phyloP scores from a whole-genome alignment of 30 jellyfish, hydroid and myxozoan genomes.

The Pelagia noctiluca region DNA sequence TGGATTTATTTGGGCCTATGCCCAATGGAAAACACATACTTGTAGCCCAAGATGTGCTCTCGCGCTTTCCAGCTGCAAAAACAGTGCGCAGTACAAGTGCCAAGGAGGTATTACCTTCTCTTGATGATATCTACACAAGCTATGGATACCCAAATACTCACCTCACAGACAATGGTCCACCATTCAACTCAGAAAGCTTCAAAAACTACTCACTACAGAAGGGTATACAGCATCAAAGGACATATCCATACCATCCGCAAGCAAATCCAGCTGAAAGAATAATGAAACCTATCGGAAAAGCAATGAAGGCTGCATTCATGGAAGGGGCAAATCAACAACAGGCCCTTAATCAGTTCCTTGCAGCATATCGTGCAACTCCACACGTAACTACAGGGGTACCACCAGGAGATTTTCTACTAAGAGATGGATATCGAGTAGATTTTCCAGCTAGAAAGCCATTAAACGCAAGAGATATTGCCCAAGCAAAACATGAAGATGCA shows the following conservation, averaged over 20 bases:
- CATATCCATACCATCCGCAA: conserved; percentile 47
- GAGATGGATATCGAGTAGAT: conserved; percentile 45
- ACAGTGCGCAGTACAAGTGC: conserved; percentile 54
- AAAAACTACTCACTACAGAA: neutral
- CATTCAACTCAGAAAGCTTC: conserved; percentile 26
- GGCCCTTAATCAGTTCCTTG: conserved; percentile 26
- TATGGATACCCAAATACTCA: conserved; percentile 57
- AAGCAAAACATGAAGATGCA: neutral
- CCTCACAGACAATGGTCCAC: conserved; percentile 69
- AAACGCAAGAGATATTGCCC: neutral
- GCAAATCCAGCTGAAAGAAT: conserved; percentile 72
- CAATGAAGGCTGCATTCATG: conserved; percentile 47
- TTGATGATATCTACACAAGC: conserved; percentile 38
- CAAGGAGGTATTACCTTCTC: conserved; percentile 30
- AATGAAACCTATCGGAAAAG: conserved; percentile 65
- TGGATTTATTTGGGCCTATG: conserved; percentile 71
- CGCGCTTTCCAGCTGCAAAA: conserved; percentile 65
- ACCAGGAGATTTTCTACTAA: conserved; percentile 54
- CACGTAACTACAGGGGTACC: conserved; percentile 67
- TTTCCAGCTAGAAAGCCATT: conserved; percentile 28
- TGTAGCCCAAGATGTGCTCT: conserved; percentile 50
- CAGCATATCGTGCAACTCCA: conserved; percentile 60
- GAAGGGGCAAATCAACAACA: conserved; percentile 13
- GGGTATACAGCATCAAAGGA: neutral
- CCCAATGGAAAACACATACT: conserved; percentile 58